A percentile compares a stretch with the other conserved stretches of the same genome.
These are phyloP conservation scores for Dasypolia templi DNA, from an alignment of 2,888 invertebrate genomes.

Conservation along the genomic window DNA sequence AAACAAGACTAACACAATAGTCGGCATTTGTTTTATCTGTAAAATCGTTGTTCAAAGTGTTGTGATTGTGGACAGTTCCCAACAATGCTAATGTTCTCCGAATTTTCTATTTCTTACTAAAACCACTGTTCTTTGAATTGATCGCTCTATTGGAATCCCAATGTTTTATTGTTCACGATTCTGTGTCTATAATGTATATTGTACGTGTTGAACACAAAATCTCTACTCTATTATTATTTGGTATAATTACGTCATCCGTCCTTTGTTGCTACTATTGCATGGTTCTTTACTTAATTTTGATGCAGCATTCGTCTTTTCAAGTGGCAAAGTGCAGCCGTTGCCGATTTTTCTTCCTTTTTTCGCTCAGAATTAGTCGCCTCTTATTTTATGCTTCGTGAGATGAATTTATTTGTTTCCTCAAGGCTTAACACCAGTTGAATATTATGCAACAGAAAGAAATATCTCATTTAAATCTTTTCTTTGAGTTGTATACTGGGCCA, in stretches of 20 bases:
- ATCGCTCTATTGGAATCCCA: conserved; percentile 32
- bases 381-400: not conserved
- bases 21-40: not conserved
- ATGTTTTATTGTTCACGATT: conserved; percentile 42
- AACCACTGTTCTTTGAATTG: conserved; percentile 40
- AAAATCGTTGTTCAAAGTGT: conserved; percentile 13
- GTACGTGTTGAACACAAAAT: conserved; percentile 21
- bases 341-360: not conserved
- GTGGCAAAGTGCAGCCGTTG: not conserved
- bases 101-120: conserved; percentile 46
- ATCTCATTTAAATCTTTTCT: not conserved
- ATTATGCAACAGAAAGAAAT: not conserved
- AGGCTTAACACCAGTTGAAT: not conserved
- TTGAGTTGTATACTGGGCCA: not conserved
- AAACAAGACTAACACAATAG: conserved; percentile 14
- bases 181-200: conserved; percentile 14
- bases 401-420: not conserved
- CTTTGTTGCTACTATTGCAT: not conserved
- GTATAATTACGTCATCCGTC: too few relatives aligned
- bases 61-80: conserved; percentile 15
- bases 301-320: not conserved
- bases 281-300: not conserved
- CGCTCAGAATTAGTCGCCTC: too few relatives aligned
- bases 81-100: conserved; percentile 42
- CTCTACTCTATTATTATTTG: conserved; percentile 20